These are phyloP conservation scores for Megatriorchis doriae DNA, from an alignment of 2,113 vertebrate genomes.

Conservation along the genomic window DNA sequence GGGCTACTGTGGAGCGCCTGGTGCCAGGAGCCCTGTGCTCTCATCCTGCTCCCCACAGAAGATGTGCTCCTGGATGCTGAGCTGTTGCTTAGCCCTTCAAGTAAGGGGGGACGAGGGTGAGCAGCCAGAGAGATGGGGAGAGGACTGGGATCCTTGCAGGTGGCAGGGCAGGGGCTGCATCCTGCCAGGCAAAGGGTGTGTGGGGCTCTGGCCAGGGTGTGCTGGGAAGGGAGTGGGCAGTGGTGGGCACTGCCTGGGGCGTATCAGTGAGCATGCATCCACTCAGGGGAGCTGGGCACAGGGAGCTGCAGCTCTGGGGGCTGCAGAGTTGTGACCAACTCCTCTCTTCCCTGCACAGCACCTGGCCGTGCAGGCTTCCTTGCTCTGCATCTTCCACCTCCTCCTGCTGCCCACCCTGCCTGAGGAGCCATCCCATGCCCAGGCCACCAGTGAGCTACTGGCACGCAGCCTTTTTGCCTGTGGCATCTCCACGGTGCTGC, in stretches of 20 bases:
- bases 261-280: neutral
- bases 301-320: neutral
- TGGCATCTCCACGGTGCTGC: constrained; percentile 76
- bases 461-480: constrained; percentile 80
- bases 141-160: neutral
- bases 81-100: constrained; percentile 75
- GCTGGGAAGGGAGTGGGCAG: neutral
- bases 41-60: neutral
- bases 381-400: constrained; percentile 75
- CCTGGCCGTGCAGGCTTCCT: constrained; percentile 75
- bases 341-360: constrained; percentile 61
- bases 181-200: neutral
- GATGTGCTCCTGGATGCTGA: constrained; percentile 51
- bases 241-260: neutral
- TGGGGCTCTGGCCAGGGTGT: neutral
- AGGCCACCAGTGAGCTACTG: constrained; percentile 63
- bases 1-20: neutral
- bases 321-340: rapidly evolving
- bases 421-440: neutral
- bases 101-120: neutral
- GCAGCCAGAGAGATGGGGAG: neutral
- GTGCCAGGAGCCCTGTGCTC: neutral
- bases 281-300: too few relatives aligned
- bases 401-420: constrained; percentile 66
- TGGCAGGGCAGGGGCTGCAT: neutral